phyloP scores from a whole-genome alignment of 1,140 invertebrate species.

The Metaphire vulgaris region DNA sequence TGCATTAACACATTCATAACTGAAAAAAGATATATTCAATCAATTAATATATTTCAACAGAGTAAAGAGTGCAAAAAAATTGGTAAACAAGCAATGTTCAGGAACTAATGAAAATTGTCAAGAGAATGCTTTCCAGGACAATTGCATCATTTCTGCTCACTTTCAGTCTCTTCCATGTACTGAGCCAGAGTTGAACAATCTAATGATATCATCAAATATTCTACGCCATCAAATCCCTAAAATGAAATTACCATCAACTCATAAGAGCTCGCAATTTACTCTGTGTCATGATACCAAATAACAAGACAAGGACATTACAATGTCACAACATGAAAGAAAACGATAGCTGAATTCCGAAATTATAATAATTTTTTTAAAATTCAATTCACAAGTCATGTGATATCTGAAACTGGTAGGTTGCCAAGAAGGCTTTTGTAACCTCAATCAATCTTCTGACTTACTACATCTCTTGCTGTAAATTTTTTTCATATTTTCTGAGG shows the following conservation, averaged over 20 bases:
- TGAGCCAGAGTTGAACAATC: conserved; percentile 67
- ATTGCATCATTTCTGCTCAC: conserved; percentile 35
- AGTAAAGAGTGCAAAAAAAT: too few species aligned
- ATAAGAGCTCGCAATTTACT: background rate
- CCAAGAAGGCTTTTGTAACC: too few species aligned
- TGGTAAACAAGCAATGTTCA: too few species aligned
- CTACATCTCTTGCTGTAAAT: too few species aligned
- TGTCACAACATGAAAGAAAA: background rate
- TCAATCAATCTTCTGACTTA: too few species aligned
- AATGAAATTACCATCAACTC: conserved; percentile 16
- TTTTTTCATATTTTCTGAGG: background rate
- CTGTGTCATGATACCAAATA: background rate
- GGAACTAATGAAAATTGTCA: too few species aligned
- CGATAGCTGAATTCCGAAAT: background rate
- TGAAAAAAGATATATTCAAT: too few species aligned
- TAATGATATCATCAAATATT: conserved; percentile 73
- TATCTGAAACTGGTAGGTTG: too few species aligned
- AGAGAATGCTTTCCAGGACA: too few species aligned
- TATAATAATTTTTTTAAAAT: conserved; percentile 5
- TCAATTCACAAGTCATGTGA: background rate
- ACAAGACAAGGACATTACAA: background rate
- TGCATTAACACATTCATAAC: too few species aligned
- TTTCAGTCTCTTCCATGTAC: conserved; percentile 58
- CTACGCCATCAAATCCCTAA: conserved; percentile 67
- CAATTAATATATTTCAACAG: too few species aligned